phyloP scores from a whole-genome alignment of 2,888 invertebrate genomes.

The Pristionchus mayeri region DNA sequence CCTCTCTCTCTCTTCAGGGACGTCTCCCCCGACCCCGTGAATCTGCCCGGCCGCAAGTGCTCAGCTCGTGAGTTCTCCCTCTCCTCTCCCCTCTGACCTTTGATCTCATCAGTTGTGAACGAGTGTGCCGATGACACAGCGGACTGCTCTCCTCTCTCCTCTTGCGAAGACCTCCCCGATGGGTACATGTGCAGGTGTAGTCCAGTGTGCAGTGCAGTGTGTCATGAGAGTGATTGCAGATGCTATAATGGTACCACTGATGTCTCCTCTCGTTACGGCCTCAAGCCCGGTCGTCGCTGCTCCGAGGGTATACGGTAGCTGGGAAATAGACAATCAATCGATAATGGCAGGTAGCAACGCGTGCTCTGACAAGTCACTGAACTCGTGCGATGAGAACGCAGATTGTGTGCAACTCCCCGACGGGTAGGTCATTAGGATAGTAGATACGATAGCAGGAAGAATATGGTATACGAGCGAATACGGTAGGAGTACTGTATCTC shows the following conservation, averaged over 20 bases:
- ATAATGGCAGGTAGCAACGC: conserved; percentile 60
- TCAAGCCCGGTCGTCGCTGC: conserved; percentile 66
- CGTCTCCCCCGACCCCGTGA: conserved; percentile 66
- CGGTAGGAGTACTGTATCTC: too few relatives aligned
- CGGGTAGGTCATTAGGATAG: conserved; percentile 52
- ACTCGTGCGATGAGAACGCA: conserved; percentile 69
- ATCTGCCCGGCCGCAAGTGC: conserved; percentile 69
- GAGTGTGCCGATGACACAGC: conserved; percentile 70
- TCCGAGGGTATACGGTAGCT: conserved; percentile 57
- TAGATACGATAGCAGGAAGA: too few relatives aligned
- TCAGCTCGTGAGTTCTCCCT: conserved; percentile 55
- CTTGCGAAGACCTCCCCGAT: conserved; percentile 64
- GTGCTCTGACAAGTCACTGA: conserved; percentile 63
- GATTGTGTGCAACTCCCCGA: conserved; percentile 68
- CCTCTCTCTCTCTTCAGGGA: conserved; percentile 54
- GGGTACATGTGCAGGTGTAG: conserved; percentile 53
- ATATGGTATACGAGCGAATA: too few relatives aligned
- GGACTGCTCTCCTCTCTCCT: conserved; percentile 68
- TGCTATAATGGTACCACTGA: conserved; percentile 68
- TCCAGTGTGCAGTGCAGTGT: too few relatives aligned
- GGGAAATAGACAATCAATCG: neutral
- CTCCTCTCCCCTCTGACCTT: neutral
- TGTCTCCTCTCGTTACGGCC: conserved; percentile 67
- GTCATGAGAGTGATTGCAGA: too few relatives aligned
- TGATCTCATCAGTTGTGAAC: conserved; percentile 61